Evolutionary conservation across 2,113 vertebrate genomes (phyloP), one percentile per base, ranked within the genome.

Genomic region (Piliocolobus tephrosceles): DNA sequence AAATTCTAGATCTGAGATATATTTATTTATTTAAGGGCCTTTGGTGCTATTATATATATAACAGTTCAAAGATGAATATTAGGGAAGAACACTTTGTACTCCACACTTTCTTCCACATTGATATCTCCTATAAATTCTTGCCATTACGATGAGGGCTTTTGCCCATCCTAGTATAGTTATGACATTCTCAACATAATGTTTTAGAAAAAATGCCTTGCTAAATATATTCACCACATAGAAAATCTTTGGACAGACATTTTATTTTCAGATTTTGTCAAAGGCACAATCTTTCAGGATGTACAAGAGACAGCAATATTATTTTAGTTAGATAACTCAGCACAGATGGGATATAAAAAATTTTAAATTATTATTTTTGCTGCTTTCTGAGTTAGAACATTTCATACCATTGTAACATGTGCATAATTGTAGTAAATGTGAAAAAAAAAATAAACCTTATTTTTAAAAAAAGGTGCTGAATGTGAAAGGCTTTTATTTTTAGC

Each of bases 381-480:
- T 61, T 81, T 84, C 22, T 92, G 38, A 80, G 4, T 95, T 75
- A 96, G 40, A 92, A 89, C 7, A 89, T 78, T 43, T 95, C 91
- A 64, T 68, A 70, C 20, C 40, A 58, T 40, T 86, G n/a, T 25
- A 68, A 30, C 64, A 30, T 86, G 10, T 40, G 57, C 32, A 80
- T 47, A 89, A 78, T 64, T 94, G 55, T 43, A 87, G 23, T 61
- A 52, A 76, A 89, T 94, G 12, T 89, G 50, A 94, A 88, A 93
- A 91, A 93, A 91, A 70, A 55, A 84, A 57, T 75, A 91, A 91
- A n/a, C 17, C 0, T 97, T 81, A 76, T 76, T 96, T 94, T 87
- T 93, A 50, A 66, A 93, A 91, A 61, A 75, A 85, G 10, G 7
- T 35, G 18, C 50, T 80, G 40, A 50, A 82, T 27, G 38, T 50